Evolutionary conservation across 2,797 vertebrate species (phyloP).

Genomic region (Phoebastria nigripes): DNA sequence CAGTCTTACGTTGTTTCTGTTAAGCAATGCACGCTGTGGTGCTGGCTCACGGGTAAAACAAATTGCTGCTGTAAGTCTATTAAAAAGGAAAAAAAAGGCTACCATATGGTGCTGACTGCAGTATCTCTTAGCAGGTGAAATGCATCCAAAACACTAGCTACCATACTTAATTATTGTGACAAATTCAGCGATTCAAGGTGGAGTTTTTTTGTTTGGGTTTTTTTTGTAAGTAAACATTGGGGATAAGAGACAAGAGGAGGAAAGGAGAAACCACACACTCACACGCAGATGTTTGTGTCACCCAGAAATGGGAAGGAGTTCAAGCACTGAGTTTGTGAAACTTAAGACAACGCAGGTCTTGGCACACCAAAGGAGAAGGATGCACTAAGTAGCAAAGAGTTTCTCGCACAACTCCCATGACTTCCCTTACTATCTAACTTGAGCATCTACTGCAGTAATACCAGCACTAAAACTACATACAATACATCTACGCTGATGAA

Average conservation of each 20-base stretch:
- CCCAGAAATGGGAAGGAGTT: not conserved
- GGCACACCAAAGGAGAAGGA: not conserved
- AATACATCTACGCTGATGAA: not conserved
- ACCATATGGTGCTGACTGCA: slow-evolving; percentile 73
- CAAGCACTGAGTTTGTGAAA: not conserved
- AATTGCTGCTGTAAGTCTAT: slow-evolving; percentile 69
- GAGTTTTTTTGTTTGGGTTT: not conserved
- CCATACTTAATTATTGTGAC: slow-evolving; percentile 53
- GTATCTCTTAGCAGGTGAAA: slow-evolving; percentile 77
- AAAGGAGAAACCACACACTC: not conserved
- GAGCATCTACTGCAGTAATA: not conserved
- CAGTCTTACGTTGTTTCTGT: not conserved
- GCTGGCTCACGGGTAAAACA: slow-evolving; percentile 39
- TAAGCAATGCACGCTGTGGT: slow-evolving; percentile 5
- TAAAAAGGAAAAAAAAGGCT: slow-evolving; percentile 54
- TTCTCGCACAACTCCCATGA: not conserved
- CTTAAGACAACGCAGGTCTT: not conserved
- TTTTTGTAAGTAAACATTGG: not conserved
- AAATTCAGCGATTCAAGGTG: slow-evolving; percentile 17
- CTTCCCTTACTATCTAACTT: not conserved
- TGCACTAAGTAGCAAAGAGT: too few relatives aligned
- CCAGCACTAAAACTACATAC: not conserved
- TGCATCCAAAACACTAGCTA: slow-evolving; percentile 56
- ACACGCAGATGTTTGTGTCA: not conserved
- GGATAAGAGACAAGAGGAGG: not conserved